Conservation (phyloP, 2,888 invertebrate genomes). For the Amaurobius ferox region DNA sequence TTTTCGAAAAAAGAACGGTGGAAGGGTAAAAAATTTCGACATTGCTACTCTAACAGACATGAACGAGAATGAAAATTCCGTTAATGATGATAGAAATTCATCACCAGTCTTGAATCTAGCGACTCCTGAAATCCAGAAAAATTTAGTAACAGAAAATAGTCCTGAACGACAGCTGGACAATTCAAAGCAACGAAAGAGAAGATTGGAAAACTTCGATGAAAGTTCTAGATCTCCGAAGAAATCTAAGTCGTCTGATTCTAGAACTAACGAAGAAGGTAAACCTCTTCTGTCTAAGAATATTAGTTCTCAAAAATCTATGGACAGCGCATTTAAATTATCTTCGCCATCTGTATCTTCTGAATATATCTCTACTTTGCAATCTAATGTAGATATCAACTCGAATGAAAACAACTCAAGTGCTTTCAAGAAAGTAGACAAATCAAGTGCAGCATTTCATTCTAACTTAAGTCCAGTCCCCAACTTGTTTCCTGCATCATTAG, state of each 20-base stretch:
- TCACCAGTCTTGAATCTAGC: constrained; percentile 14
- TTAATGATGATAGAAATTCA: not conserved
- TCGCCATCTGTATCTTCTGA: not conserved
- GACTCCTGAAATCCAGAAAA: not conserved
- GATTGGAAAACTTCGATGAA: constrained; percentile 7
- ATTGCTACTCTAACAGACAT: constrained; percentile 73
- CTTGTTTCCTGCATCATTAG: constrained; percentile 42
- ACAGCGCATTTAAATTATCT: constrained; percentile 28
- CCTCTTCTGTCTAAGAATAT: not conserved
- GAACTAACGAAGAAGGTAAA: not conserved
- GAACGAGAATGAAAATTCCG: constrained; percentile 40
- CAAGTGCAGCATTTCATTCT: constrained; percentile 33
- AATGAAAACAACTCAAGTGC: constrained; percentile 62
- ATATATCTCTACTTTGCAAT: constrained; percentile 21
- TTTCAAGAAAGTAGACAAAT: constrained; percentile 72
- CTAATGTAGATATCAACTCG: constrained; percentile 20
- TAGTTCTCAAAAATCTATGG: constrained; percentile 13
- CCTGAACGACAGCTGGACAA: not conserved
- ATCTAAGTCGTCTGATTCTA: constrained; percentile 10
- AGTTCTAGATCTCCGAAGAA: constrained; percentile 27
- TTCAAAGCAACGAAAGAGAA: constrained; percentile 25
- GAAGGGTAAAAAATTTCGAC: constrained; percentile 73
- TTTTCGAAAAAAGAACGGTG: constrained; percentile 33
- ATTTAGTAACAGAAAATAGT: not conserved
- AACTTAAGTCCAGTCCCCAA: constrained; percentile 21